phyloP scores from a whole-genome alignment of 1,140 invertebrate species.

The Venturia canescens region DNA sequence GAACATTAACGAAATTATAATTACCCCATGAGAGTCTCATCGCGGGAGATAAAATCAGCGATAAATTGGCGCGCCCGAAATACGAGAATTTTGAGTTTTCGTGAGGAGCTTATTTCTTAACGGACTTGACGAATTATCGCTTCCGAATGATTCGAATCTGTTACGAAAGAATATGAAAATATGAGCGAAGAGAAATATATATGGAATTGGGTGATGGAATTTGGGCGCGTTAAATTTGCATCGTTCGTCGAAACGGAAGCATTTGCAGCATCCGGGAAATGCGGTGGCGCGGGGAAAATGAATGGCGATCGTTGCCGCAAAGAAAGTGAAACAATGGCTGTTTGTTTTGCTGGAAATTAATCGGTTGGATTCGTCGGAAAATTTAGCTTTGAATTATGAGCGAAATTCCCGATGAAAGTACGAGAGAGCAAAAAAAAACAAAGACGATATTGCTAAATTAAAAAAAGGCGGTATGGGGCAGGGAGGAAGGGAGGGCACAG shows the following conservation, averaged over 20 bases:
- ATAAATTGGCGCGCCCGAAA: no score
- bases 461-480: neutral
- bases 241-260: neutral
- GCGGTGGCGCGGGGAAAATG: neutral
- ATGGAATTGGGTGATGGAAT: neutral
- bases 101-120: no score
- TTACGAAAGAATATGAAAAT: no score
- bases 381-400: conserved; percentile 34
- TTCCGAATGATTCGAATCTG: no score
- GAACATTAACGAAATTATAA: no score
- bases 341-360: conserved; percentile 40
- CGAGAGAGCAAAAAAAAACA: neutral
- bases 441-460: neutral
- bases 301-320: conserved; percentile 36
- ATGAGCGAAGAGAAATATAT: no score
- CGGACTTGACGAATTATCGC: no score
- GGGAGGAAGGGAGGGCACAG: neutral
- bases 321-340: conserved; percentile 13
- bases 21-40: no score
- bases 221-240: neutral
- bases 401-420: conserved; percentile 24
- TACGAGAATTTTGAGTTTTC: no score
- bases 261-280: neutral
- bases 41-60: no score
- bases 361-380: conserved; percentile 32